phyloP scores from a whole-genome alignment of 2,888 invertebrate genomes.

The Chorisops tibialis region DNA sequence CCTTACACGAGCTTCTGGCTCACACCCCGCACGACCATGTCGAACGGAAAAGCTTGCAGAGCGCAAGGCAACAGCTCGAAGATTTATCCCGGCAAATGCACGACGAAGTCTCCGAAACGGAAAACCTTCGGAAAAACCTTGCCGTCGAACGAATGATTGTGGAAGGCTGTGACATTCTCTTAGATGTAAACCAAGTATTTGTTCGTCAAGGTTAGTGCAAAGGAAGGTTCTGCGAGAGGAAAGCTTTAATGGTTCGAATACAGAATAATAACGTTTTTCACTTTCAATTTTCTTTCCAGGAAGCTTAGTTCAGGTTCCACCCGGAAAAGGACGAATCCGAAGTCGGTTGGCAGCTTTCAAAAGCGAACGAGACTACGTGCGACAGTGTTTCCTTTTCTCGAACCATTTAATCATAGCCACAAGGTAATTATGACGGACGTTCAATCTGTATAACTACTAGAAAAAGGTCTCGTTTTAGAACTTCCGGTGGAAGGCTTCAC shows the following conservation, averaged over 20 bases:
- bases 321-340: constrained; percentile 55
- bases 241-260: constrained; percentile 1
- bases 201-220: constrained; percentile 72
- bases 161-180: constrained; percentile 86
- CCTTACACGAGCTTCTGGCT: constrained; percentile 82
- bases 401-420: constrained; percentile 85
- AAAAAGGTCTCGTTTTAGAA: constrained; percentile 46
- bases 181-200: constrained; percentile 91
- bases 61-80: constrained; percentile 82
- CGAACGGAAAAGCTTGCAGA: constrained; percentile 82
- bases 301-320: constrained; percentile 70
- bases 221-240: constrained; percentile 4
- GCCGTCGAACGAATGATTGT: constrained; percentile 92
- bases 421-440: constrained; percentile 51
- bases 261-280: constrained; percentile 16
- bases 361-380: constrained; percentile 65
- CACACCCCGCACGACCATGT: constrained; percentile 94
- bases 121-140: constrained; percentile 84
- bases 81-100: constrained; percentile 61
- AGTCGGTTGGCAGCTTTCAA: constrained; percentile 61
- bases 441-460: constrained; percentile 5
- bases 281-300: constrained; percentile 60
- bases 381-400: constrained; percentile 88
- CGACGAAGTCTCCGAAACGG: constrained; percentile 80
- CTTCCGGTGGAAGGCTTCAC: constrained; percentile 81